A percentile compares a stretch with the other conserved stretches of the same genome.
Evolutionary conservation across 2,888 invertebrate species (phyloP).

Genomic region (Melinaea marsaeus): DNA sequence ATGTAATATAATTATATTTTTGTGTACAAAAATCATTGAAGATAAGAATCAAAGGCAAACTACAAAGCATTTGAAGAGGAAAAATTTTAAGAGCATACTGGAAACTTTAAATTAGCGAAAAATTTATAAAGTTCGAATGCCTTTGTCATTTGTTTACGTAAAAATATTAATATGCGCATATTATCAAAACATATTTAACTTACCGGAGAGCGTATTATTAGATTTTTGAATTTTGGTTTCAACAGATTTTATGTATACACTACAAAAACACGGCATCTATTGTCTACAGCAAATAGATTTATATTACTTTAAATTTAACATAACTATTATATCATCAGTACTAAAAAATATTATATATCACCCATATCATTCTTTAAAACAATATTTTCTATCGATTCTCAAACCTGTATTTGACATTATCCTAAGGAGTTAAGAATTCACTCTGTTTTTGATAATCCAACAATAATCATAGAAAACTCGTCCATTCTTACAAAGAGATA

Average conservation of each 20-base stretch:
- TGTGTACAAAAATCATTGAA: background rate
- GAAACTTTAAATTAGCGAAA: slow-evolving; percentile 28
- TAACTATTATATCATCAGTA: too few species aligned
- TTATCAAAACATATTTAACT: slow-evolving; percentile 25
- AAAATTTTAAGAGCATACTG: slow-evolving; percentile 19
- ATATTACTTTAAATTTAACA: too few species aligned
- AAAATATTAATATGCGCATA: slow-evolving; percentile 29
- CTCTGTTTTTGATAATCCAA: background rate
- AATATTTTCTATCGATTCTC: too few species aligned
- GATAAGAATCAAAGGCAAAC: background rate
- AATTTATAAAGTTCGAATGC: slow-evolving; percentile 25
- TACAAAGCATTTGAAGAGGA: slow-evolving; percentile 8
- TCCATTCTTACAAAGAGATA: background rate
- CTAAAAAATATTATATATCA: too few species aligned
- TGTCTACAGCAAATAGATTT: too few species aligned
- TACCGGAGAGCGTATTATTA: slow-evolving; percentile 35
- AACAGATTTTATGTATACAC: too few species aligned
- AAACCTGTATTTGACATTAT: too few species aligned
- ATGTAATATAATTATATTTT: background rate
- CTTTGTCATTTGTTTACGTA: slow-evolving; percentile 23
- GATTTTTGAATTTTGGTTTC: too few species aligned
- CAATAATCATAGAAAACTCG: background rate
- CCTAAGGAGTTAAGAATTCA: too few species aligned
- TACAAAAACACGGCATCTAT: too few species aligned
- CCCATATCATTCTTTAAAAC: too few species aligned